phyloP scores from a whole-genome alignment of 35 echinoderm and acorn worm genomes.

The Hemicentrotus pulcherrimus region DNA sequence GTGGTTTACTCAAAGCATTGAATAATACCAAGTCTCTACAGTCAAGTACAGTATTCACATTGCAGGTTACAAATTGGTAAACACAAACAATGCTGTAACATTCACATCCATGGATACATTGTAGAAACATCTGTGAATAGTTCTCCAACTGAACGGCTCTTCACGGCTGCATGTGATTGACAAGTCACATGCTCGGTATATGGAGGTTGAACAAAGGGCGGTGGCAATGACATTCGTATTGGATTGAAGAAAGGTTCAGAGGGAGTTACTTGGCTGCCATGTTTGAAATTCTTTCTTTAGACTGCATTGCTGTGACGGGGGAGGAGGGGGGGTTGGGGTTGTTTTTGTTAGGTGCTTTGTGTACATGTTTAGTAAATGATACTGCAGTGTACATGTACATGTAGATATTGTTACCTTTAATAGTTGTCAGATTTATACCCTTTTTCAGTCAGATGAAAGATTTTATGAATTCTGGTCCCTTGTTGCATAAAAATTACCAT shows the following conservation, averaged over 20 bases:
- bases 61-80: too few species aligned
- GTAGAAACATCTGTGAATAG: neutral
- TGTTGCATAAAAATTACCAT: too few species aligned
- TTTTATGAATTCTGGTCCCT: too few species aligned
- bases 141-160: neutral
- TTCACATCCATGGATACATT: too few species aligned
- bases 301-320: neutral
- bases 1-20: too few species aligned
- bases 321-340: neutral
- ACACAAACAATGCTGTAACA: too few species aligned
- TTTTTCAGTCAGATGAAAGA: too few species aligned
- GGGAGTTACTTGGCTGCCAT: neutral
- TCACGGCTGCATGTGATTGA: neutral
- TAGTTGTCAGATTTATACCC: too few species aligned
- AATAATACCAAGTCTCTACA: too few species aligned
- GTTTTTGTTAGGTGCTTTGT: neutral
- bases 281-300: neutral
- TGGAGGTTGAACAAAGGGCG: neutral
- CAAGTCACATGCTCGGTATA: neutral
- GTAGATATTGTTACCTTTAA: neutral
- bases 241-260: neutral
- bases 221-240: neutral
- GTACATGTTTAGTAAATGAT: neutral
- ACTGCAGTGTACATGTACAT: neutral
- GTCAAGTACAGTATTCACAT: too few species aligned